Percentiles rank a stretch among this genome's conserved stretches.
Conservation (phyloP, 2,888 invertebrate species). For the Peribatodes rhomboidaria region DNA sequence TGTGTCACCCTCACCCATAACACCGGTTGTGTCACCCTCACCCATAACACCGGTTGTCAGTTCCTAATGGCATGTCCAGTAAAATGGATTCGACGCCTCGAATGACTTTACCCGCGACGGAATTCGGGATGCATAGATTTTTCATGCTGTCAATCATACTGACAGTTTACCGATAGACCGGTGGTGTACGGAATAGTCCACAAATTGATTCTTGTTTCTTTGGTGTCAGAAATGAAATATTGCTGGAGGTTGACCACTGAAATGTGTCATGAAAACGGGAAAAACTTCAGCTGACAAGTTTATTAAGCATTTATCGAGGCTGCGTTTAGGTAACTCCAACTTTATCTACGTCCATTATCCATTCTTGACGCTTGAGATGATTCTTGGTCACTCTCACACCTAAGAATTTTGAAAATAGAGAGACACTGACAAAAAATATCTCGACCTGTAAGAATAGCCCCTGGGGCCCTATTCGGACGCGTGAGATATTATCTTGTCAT, state of each 20-base stretch:
- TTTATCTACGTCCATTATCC: too few relatives aligned
- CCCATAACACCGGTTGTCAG: constrained; percentile 27
- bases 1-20: constrained; percentile 22
- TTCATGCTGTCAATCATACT: constrained; percentile 40
- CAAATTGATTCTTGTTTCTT: constrained; percentile 13
- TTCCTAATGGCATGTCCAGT: constrained; percentile 33
- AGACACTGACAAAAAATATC: too few relatives aligned
- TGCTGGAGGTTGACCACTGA: background rate
- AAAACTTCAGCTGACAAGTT: too few relatives aligned
- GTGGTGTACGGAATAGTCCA: constrained; percentile 3
- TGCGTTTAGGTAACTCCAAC: too few relatives aligned
- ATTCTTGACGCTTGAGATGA: too few relatives aligned
- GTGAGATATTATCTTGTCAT: too few relatives aligned
- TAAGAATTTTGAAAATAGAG: too few relatives aligned
- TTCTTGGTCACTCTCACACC: too few relatives aligned
- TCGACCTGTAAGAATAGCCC: too few relatives aligned
- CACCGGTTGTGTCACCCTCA: constrained; percentile 22
- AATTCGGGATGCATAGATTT: constrained; percentile 39
- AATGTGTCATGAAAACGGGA: background rate
- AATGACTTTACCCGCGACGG: constrained; percentile 31
- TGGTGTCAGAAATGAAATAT: background rate
- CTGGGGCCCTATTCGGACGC: too few relatives aligned
- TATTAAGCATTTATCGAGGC: too few relatives aligned
- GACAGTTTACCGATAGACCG: constrained; percentile 26
- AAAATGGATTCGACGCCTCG: constrained; percentile 20